Evolutionary conservation across 2,113 vertebrate species (phyloP), one percentile per base, ranked within the genome.

Genomic region (Catharus minimus): DNA sequence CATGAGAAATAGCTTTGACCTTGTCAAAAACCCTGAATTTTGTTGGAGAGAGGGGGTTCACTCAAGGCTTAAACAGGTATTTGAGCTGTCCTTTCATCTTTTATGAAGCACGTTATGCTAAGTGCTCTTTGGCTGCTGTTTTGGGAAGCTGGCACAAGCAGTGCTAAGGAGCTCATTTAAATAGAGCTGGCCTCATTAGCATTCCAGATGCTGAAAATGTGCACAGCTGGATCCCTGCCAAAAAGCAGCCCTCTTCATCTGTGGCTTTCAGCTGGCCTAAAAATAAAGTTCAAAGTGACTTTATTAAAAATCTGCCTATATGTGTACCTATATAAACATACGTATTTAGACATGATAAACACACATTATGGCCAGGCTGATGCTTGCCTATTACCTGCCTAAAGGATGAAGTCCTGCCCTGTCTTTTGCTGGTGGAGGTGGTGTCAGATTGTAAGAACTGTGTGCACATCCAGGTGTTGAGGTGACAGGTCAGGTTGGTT

Each of bases 151-250:
- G 95, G 90, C 76, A 93, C 47, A 50, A 90, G 92, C 39, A 78
- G 89, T 86, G 91, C 26, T 83, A 88, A 88, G 88, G 76, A 97
- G 82, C 46, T 97, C 69, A 89, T 95, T 96, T 97, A 92, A 92
- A 94, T 66, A 92, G 84, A 95, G 90, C 82, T 90, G 75, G 86
- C 79, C 55, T 96, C 92, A 88, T 96, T 96, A 94, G 85, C 90
- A 91, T 96, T 96, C 94, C 97, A 97, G 93, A 95, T 97, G 95
- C 88, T 96, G 93, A 92, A 96, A 96, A 90, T 94, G 76, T 94
- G 89, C 83, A 89, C 86, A 91, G 87, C 85, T 96, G 96, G 95
- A 64, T 88, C 18, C 10, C 83, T 86, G 91, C 96, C 93, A 66
- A 76, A 94, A 89, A 56, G 69, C 56, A 90, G 86, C 44, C 26